Evolutionary conservation across 2,888 invertebrate species (phyloP).

Genomic region (Nymphalis polychloros): DNA sequence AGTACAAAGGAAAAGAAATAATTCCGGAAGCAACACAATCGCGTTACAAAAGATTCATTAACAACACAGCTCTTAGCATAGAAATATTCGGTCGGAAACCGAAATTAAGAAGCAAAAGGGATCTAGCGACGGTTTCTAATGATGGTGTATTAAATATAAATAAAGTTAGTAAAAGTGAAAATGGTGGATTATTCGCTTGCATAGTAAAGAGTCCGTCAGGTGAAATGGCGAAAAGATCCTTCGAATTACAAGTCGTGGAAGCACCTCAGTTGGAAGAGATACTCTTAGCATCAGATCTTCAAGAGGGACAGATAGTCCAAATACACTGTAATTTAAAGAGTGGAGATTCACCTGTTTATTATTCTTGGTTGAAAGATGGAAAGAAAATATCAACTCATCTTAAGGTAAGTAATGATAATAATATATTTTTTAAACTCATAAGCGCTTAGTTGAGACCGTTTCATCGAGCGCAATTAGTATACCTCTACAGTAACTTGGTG

Average conservation of each 20-base stretch:
- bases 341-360: constrained; percentile 87
- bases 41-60: constrained; percentile 63
- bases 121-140: constrained; percentile 52
- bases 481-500: no score
- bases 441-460: background rate
- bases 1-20: constrained; percentile 74
- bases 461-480: no score
- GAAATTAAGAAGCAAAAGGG: constrained; percentile 72
- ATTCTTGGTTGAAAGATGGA: constrained; percentile 86
- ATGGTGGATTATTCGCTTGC: constrained; percentile 90
- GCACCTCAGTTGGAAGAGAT: constrained; percentile 93
- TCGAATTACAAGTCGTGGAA: constrained; percentile 86
- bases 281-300: constrained; percentile 88
- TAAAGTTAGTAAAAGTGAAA: constrained; percentile 84
- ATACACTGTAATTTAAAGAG: constrained; percentile 90
- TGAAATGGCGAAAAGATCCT: constrained; percentile 87
- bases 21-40: constrained; percentile 55
- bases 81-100: constrained; percentile 77
- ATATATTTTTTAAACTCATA: no score
- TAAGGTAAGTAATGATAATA: constrained; percentile 72
- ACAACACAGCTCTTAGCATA: constrained; percentile 60
- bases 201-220: constrained; percentile 88
- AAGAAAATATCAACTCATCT: constrained; percentile 83
- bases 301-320: constrained; percentile 91
- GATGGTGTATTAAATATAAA: constrained; percentile 83